A percentile compares a stretch with the other conserved stretches of the same genome.
phyloP scores from a whole-genome alignment of 2,888 invertebrate species.

The Leptothorax acervorum region DNA sequence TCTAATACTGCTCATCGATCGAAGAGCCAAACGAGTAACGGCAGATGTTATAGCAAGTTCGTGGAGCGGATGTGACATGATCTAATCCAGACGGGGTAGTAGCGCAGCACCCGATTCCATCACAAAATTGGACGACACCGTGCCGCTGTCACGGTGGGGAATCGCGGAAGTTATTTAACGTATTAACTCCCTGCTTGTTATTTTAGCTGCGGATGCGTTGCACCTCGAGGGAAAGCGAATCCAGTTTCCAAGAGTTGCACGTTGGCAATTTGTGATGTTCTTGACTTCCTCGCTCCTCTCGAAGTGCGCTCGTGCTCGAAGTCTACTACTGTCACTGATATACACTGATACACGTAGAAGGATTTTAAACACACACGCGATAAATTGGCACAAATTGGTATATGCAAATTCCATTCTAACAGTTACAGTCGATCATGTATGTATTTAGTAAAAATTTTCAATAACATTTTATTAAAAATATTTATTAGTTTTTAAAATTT shows the following conservation, averaged over 20 bases:
- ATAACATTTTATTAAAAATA: neutral
- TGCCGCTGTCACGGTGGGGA: slow-evolving; percentile 52
- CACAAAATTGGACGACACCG: slow-evolving; percentile 54
- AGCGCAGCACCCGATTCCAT: slow-evolving; percentile 42
- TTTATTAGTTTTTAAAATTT: neutral
- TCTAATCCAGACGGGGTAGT: slow-evolving; percentile 43
- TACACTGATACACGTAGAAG: neutral
- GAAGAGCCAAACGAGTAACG: slow-evolving; percentile 43
- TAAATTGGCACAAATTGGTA: neutral
- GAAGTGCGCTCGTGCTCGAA: slow-evolving; percentile 39
- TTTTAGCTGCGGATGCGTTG: slow-evolving; percentile 69
- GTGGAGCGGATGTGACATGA: slow-evolving; percentile 51
- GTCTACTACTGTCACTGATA: slow-evolving; percentile 21
- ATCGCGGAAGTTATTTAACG: slow-evolving; percentile 67
- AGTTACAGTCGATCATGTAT: neutral
- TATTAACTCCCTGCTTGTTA: slow-evolving; percentile 72
- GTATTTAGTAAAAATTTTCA: neutral
- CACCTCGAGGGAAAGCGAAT: slow-evolving; percentile 50
- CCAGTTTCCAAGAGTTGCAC: slow-evolving; percentile 67
- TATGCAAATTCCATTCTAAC: neutral
- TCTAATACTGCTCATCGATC: slow-evolving; percentile 44
- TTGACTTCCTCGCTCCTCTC: slow-evolving; percentile 53
- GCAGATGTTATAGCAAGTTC: slow-evolving; percentile 55
- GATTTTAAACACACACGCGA: slow-evolving; percentile 3
- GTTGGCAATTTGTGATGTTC: slow-evolving; percentile 66